Base-by-base conservation (phyloP, 2,113 vertebrate genomes). In the Columba livia region DNA sequence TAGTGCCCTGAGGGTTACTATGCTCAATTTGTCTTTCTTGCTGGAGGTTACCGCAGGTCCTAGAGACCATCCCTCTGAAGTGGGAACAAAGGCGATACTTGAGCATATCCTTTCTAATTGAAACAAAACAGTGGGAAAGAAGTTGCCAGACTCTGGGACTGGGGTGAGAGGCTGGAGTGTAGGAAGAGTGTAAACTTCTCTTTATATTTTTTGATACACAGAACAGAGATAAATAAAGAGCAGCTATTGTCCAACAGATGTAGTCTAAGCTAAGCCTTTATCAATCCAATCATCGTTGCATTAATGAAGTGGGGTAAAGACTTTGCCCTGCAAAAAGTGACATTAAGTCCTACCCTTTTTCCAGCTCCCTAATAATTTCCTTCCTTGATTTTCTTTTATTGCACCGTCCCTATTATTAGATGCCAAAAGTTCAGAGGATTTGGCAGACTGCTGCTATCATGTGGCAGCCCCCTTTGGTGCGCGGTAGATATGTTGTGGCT, bases 361-460 rank as follows among this genome's bases (percentile, higher is more conserved):
- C 85, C 84, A 92, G 38, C 48, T 89, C 66, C 69, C 62, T 93
- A 90, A 97, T 87, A 94, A 78, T 92, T 95, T 97, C 91, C 90
- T 94, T 94, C 75, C 94, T 87, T 77, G 70, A 66, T 90, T 95
- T 97, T 91, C 82, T 93, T 94, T 90, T 84, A 85, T 69, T 87
- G 61, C 32, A 2, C 61, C 15, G 5, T 85, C 51, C 58, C 57
- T 96, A 61, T 94, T 95, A 84, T 72, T 94, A 50, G 88, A 92
- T 94, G 95, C 93, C 92, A 85, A 69, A 88, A 96, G 88, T 87
- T 88, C 85, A 93, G 92, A 88, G 93, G 93, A 89, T 79, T 97
- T 97, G 96, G 96, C 94, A 96, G 92, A 8, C 70, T 85, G 92
- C 87, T 97, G 78, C 90, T 96, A 71, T 93, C 93, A 90, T 94